A percentile compares a stretch with the other conserved stretches of the same genome.
Conservation (phyloP, 1,140 invertebrate species). For the Sycophila sp. region DNA sequence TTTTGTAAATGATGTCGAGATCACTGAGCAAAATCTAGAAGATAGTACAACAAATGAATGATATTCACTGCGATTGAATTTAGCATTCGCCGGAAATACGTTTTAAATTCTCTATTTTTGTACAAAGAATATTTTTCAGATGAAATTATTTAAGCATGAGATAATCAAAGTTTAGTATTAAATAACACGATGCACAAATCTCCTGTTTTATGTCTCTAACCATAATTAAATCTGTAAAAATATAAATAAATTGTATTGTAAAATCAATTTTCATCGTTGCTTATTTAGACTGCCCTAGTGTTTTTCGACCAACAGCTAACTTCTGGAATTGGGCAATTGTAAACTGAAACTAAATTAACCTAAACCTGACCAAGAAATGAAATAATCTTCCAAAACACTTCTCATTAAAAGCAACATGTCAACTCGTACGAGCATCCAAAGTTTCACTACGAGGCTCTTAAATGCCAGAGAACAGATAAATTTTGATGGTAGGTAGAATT, state of each 20-base stretch:
- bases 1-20: conserved; percentile 52
- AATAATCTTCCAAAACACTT: neutral
- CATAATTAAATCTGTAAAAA: too few species aligned
- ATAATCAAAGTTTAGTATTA: neutral
- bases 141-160: too few species aligned
- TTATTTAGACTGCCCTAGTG: too few species aligned
- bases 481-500: conserved; percentile 6
- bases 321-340: neutral
- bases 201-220: too few species aligned
- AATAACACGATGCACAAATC: neutral
- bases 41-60: neutral
- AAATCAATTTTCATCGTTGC: neutral
- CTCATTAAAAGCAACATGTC: neutral
- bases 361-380: too few species aligned
- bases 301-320: too few species aligned
- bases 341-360: neutral
- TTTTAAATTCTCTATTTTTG: neutral
- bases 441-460: neutral
- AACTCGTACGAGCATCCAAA: neutral
- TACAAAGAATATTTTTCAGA: neutral
- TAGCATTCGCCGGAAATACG: neutral
- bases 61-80: neutral
- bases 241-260: too few species aligned
- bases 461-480: neutral
- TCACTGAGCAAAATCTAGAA: conserved; percentile 48